Percentiles rank a stretch among this genome's conserved stretches.
These are phyloP conservation scores for Pelvicachromis taeniatus DNA, from an alignment of 2,113 vertebrate genomes.

Conservation along the genomic window DNA sequence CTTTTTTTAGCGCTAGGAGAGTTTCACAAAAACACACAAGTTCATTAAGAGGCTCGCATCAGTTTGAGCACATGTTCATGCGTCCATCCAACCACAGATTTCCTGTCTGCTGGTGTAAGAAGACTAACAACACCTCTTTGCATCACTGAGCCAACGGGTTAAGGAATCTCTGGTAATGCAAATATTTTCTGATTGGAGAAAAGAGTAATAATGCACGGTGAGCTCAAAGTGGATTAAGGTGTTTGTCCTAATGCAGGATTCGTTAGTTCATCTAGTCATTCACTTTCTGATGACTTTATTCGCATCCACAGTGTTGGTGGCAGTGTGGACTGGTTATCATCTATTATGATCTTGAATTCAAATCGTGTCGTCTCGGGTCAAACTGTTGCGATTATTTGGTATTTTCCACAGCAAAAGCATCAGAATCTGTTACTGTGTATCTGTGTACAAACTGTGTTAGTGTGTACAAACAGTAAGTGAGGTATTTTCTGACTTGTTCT, in stretches of 20 bases:
- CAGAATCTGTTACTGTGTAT: neutral
- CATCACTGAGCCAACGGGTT: neutral
- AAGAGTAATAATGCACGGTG: too few relatives aligned
- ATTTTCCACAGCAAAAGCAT: neutral
- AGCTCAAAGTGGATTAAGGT: neutral
- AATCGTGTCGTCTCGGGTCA: neutral
- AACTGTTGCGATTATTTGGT: neutral
- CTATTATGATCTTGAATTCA: fast-evolving
- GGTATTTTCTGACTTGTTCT: neutral
- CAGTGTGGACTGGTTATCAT: neutral
- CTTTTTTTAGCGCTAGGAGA: neutral
- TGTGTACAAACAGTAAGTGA: neutral
- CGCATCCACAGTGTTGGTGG: neutral
- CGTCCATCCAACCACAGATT: neutral
- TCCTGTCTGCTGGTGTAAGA: neutral
- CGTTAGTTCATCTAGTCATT: neutral
- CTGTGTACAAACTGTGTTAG: neutral
- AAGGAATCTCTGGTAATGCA: neutral
- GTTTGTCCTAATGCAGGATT: neutral
- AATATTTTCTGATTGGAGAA: neutral
- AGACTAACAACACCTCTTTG: neutral
- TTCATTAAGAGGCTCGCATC: neutral
- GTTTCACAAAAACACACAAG: neutral
- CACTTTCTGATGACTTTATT: neutral
- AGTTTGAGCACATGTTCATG: neutral